Base-by-base conservation (phyloP, 2,797 vertebrate genomes). In the Hyperoplus lanceolatus region DNA sequence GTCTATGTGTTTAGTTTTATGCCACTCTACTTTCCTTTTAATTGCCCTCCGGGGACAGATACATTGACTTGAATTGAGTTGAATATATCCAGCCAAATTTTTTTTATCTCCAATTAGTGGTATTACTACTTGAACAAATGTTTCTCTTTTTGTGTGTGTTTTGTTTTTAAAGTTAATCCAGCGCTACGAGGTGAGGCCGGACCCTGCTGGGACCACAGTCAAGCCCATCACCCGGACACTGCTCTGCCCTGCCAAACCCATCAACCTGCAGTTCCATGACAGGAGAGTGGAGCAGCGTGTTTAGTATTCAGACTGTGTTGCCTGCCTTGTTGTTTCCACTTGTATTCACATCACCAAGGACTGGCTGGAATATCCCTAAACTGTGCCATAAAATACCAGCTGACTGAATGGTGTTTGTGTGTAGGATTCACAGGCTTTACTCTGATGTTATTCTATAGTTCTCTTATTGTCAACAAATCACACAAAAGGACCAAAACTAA, bases 201-300 rank as follows among this genome's bases (percentile, higher is more conserved):
- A 96, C 56, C 94, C 95, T 2, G 64, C 89, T 0, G 94, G 95
- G 42, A 78, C 81, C 29, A 73, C 45, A 0, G 94, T 96, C 51
- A 87, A 75, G 55, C 87, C 95, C 0, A 91, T 94, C 79, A 96
- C 95, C 76, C 93, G 95, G 57, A 96, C 95, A 1, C 73, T 96
- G 73, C 87, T 96, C 3, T 93, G 90, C 15, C 96, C 95, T 0
- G 92, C 87, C 0, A 68, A 82, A 1, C 89, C 90, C 1, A 95
- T 96, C 29, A 90, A 94, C 84, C 89, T 96, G 70, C 93, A 93
- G 92, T 95, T 96, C 78, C 54, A 95, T 61, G 91, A 95, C 84
- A 84, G 95, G 79, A 21, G 38, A 54, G 73, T 36, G 9, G n/a
- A 71, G 43, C 49, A 18, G 60, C 54, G 15, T 6, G 56, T 41